A percentile compares a stretch with the other conserved stretches of the same genome.
These are phyloP conservation scores for Myiopsitta monachus DNA, from an alignment of 2,113 vertebrate species.

Conservation along the genomic window DNA sequence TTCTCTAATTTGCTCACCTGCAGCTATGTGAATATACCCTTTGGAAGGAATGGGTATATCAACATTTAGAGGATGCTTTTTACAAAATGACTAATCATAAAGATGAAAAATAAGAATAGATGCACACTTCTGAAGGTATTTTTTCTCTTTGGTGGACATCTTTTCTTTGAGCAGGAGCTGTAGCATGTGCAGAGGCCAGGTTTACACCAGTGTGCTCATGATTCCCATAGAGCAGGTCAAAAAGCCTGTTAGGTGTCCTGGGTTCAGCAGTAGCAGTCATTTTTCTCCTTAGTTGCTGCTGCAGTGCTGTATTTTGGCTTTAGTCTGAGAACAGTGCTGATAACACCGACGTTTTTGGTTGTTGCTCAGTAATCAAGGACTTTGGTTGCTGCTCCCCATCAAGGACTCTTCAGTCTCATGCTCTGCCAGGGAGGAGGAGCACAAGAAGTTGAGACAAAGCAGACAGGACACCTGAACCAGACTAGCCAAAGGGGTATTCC, in stretches of 20 bases:
- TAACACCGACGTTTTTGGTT: neutral
- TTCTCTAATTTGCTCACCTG: conserved; percentile 5
- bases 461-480: neutral
- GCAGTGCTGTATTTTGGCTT: neutral
- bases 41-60: neutral
- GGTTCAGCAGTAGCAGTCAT: neutral
- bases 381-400: too few relatives aligned
- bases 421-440: neutral
- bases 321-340: neutral
- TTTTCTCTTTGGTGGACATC: neutral
- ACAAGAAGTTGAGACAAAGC: neutral
- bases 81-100: neutral
- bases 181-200: neutral
- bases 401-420: neutral
- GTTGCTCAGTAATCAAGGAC: neutral
- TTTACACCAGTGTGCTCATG: neutral
- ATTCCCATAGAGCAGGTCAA: neutral
- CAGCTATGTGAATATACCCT: conserved; percentile 25
- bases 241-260: neutral
- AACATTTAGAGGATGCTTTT: neutral
- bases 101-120: neutral
- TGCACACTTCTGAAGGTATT: neutral
- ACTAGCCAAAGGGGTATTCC: neutral
- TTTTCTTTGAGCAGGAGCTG: neutral
- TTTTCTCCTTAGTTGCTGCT: neutral